phyloP scores from a whole-genome alignment of 2,797 vertebrate genomes.

The Momotus momota region DNA sequence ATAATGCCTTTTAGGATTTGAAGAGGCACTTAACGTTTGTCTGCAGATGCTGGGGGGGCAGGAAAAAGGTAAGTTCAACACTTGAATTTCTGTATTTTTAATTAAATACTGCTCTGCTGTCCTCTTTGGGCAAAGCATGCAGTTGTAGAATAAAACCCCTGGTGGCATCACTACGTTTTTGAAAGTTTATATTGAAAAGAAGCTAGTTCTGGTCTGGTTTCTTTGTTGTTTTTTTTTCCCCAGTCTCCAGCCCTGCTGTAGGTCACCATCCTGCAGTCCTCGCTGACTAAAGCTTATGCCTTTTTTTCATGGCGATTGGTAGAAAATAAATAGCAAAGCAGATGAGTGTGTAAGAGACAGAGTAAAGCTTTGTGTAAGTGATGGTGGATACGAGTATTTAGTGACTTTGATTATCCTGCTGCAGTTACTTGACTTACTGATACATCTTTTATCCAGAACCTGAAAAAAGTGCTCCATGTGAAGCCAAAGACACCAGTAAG shows the following conservation, averaged over 20 bases:
- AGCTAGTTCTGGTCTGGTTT: neutral
- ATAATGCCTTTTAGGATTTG: neutral
- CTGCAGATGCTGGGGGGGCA: neutral
- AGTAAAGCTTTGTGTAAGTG: neutral
- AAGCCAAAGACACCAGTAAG: neutral
- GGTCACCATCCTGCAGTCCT: neutral
- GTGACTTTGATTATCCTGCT: neutral
- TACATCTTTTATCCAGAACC: neutral
- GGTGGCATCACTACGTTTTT: neutral
- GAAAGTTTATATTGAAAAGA: neutral
- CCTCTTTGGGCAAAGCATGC: neutral
- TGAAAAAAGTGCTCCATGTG: neutral
- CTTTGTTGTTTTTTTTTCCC: neutral
- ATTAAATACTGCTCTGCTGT: neutral
- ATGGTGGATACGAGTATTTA: neutral
- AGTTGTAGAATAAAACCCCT: neutral
- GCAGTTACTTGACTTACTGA: neutral
- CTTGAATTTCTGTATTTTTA: neutral
- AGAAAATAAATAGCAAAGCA: neutral
- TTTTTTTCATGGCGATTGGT: neutral
- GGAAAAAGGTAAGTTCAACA: neutral
- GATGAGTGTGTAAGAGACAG: neutral
- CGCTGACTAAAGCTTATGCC: neutral
- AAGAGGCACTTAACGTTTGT: neutral
- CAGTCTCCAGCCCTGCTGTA: neutral